Conservation (phyloP, 2,888 invertebrate species). For the Euspilapteryx auroguttella region DNA sequence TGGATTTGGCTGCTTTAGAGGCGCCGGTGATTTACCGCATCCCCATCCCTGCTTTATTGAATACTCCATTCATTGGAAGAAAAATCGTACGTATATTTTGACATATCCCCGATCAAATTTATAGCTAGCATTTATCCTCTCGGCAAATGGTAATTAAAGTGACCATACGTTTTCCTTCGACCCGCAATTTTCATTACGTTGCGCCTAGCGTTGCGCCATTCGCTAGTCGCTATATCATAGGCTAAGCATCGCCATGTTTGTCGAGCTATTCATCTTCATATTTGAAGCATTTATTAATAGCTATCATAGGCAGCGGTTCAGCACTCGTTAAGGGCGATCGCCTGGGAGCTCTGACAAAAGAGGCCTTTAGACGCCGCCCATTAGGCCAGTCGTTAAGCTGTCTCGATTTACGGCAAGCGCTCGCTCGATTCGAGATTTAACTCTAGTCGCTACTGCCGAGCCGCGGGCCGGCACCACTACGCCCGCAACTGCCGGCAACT, state of each 20-base stretch:
- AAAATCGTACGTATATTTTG: slow-evolving; percentile 52
- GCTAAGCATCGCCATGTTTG: too few species aligned
- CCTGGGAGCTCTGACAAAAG: slow-evolving; percentile 18
- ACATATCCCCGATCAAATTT: slow-evolving; percentile 34
- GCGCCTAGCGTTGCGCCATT: too few species aligned
- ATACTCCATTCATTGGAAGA: slow-evolving; percentile 42
- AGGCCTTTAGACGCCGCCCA: slow-evolving; percentile 17
- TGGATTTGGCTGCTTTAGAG: slow-evolving; percentile 22
- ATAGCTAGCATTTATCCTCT: slow-evolving; percentile 35
- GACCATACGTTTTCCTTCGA: slow-evolving; percentile 8
- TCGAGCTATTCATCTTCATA: too few species aligned
- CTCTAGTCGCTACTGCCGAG: slow-evolving; percentile 2
- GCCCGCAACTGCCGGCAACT: slow-evolving; percentile 8
- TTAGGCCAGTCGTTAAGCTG: slow-evolving; percentile 26
- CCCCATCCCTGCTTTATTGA: slow-evolving; percentile 38
- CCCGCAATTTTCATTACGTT: not conserved
- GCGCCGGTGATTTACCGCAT: slow-evolving; percentile 38
- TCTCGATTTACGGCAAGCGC: slow-evolving; percentile 19
- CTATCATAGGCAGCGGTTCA: slow-evolving; percentile 11
- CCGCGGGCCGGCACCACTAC: slow-evolving; percentile 4
- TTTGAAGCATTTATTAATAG: slow-evolving; percentile 8
- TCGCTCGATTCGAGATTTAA: slow-evolving; percentile 13
- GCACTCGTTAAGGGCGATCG: slow-evolving; percentile 13
- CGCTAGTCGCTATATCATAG: too few species aligned
- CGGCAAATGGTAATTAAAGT: slow-evolving; percentile 41